A percentile compares a stretch with the other conserved stretches of the same genome.
Evolutionary conservation across 2,888 invertebrate genomes (phyloP).

Genomic region (Cetonia aurata): DNA sequence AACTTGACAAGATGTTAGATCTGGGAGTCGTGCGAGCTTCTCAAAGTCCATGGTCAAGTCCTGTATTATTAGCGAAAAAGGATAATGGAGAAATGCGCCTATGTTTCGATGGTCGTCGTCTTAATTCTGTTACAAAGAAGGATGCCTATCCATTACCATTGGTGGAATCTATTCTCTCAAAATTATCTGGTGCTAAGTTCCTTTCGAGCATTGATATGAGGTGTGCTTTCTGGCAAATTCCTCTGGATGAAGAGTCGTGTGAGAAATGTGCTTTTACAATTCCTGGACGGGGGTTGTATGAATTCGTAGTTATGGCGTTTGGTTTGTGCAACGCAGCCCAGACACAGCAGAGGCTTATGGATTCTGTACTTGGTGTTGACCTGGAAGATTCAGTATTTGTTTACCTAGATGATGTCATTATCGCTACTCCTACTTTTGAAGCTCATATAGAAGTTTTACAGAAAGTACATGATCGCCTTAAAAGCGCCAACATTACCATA

Average conservation of each 20-base stretch:
- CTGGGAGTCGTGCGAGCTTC: constrained; percentile 37
- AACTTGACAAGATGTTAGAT: constrained; percentile 45
- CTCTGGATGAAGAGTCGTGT: constrained; percentile 53
- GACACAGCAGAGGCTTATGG: constrained; percentile 48
- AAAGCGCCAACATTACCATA: constrained; percentile 51
- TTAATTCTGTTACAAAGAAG: constrained; percentile 53
- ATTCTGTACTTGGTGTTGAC: constrained; percentile 43
- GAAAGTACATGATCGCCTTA: constrained; percentile 46
- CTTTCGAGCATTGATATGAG: constrained; percentile 51
- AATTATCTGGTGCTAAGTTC: constrained; percentile 50
- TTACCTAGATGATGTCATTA: constrained; percentile 55
- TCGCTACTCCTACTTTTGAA: constrained; percentile 46
- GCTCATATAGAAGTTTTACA: constrained; percentile 47
- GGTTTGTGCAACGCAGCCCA: constrained; percentile 50
- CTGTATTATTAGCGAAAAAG: constrained; percentile 54
- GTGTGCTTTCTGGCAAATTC: constrained; percentile 54
- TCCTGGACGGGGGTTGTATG: constrained; percentile 46
- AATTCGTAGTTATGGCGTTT: constrained; percentile 53
- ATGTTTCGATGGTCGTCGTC: constrained; percentile 53
- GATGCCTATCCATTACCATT: constrained; percentile 54
- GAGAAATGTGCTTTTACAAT: constrained; percentile 37
- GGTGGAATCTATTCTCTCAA: constrained; percentile 51
- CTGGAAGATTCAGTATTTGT: constrained; percentile 41
- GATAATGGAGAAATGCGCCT: constrained; percentile 49
- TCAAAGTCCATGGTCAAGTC: constrained; percentile 51